Conservation (phyloP, 1,140 invertebrate genomes). For the Kradibia gibbosae region DNA sequence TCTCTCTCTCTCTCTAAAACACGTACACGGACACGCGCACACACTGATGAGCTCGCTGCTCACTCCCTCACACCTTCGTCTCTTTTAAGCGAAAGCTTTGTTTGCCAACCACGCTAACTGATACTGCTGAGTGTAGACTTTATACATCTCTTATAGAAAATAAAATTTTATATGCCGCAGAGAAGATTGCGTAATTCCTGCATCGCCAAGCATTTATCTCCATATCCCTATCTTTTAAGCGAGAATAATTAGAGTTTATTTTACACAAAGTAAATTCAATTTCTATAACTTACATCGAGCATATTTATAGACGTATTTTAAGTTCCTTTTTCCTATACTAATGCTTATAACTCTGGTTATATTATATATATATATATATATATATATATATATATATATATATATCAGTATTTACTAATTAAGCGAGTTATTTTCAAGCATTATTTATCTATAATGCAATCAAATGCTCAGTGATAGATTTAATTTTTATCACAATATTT, state of each 20-base stretch:
- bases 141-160: slow-evolving; percentile 18
- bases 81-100: slow-evolving; percentile 21
- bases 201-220: slow-evolving; percentile 1
- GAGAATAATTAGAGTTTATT: slow-evolving; percentile 17
- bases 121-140: slow-evolving; percentile 25
- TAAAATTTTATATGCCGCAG: slow-evolving; percentile 18
- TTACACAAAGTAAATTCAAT: slow-evolving; percentile 25
- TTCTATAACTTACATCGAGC: slow-evolving; percentile 4
- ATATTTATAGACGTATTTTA: not conserved
- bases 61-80: no score
- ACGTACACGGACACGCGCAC: no score
- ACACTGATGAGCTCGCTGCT: no score
- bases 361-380: no score
- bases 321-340: not conserved
- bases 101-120: slow-evolving; percentile 30
- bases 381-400: no score
- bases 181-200: slow-evolving; percentile 23
- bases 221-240: slow-evolving; percentile 22
- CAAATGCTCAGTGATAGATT: not conserved
- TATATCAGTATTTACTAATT: slow-evolving; percentile 10
- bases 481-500: not conserved
- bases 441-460: slow-evolving; percentile 29
- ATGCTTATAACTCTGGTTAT: not conserved
- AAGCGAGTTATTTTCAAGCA: slow-evolving; percentile 2
- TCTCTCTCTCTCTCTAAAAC: no score